Base-by-base conservation (phyloP, 2,113 vertebrate species). In the Gymnogyps californianus region DNA sequence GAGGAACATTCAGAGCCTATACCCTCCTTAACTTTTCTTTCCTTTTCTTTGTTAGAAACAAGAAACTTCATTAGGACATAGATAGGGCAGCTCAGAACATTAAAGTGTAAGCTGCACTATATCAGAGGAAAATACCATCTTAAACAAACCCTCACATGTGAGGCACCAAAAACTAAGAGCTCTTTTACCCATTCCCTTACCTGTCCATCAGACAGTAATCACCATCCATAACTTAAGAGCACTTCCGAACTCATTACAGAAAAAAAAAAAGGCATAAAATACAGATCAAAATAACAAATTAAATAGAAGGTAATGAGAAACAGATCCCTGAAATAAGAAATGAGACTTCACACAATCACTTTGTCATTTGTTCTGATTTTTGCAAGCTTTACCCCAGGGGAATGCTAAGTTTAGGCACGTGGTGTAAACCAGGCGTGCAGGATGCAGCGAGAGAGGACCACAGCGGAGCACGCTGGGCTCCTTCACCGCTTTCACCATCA, bases 331-430 rank as follows among this genome's bases (percentile, higher is more conserved):
- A 66, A 72, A 90, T 21, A 32, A 67, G 72, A 78, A 78, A 40
- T 11, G 19, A 64, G 51, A 26, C 26, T 82, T 79, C 49, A 59
- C 49, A 59, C 16, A 38, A 15, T 6, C 10, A 1, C 42, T 58
- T 81, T 38, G 16, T 6, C 36, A 17, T 69, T 74, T 31, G 19
- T 42, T 70, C 74, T 76, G 74, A 52, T 69, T 69, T 83, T 62
- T 40, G 14, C 62, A 76, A 62, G 51, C 40, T 81, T 64, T 28
- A 28, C 24, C 42, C 11, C 7, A 3, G n/a, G 26, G 29, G 13
- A 47, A 70, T 0, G 5, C 3, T 15, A 58, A n/a, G 3, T 51
- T 89, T 11, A 12, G 38, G 74, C 6, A 1, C 0, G 3, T 6
- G 29, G 31, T 12, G 9, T 20, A 46, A 89, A 36, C 14, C 34